A percentile compares a stretch with the other conserved stretches of the same genome.
phyloP scores from a whole-genome alignment of 1,140 invertebrate genomes.

The Thereuonema tuberculata region DNA sequence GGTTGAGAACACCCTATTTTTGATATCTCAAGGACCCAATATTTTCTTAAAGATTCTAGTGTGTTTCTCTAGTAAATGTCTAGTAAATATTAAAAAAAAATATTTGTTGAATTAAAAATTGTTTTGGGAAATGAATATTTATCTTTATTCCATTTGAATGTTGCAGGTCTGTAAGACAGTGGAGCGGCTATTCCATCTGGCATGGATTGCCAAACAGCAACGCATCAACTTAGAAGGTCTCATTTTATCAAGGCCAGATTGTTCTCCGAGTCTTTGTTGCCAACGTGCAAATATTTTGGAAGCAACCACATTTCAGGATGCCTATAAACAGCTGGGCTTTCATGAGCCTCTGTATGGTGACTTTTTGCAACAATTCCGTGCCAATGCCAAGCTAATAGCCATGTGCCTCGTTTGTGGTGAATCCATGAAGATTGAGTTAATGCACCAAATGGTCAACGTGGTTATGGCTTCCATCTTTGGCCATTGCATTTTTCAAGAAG shows the following conservation, averaged over 20 bases:
- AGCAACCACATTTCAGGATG: conserved; percentile 68
- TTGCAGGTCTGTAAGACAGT: conserved; percentile 43
- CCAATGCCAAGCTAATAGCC: conserved; percentile 64
- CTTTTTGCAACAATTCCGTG: conserved; percentile 57
- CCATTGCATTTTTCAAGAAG: conserved; percentile 61
- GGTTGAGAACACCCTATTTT: too few species aligned
- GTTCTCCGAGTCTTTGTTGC: conserved; percentile 56
- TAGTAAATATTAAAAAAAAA: too few species aligned
- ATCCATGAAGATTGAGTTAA: conserved; percentile 37
- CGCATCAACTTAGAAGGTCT: conserved; percentile 66
- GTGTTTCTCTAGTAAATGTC: too few species aligned
- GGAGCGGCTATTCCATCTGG: conserved; percentile 53
- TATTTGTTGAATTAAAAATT: too few species aligned
- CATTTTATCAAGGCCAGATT: conserved; percentile 55
- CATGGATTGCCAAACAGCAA: conserved; percentile 81
- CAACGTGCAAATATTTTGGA: conserved; percentile 60
- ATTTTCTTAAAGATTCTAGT: too few species aligned
- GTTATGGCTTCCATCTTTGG: conserved; percentile 71
- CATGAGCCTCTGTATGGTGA: conserved; percentile 65
- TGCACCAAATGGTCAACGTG: conserved; percentile 51
- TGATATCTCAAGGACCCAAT: too few species aligned
- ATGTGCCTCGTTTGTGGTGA: conserved; percentile 66
- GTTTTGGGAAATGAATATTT: too few species aligned
- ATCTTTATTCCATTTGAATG: too few species aligned
- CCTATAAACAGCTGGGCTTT: conserved; percentile 68